These are phyloP conservation scores for Galerucella pusilla DNA, from an alignment of 2,888 invertebrate genomes.

Conservation along the genomic window DNA sequence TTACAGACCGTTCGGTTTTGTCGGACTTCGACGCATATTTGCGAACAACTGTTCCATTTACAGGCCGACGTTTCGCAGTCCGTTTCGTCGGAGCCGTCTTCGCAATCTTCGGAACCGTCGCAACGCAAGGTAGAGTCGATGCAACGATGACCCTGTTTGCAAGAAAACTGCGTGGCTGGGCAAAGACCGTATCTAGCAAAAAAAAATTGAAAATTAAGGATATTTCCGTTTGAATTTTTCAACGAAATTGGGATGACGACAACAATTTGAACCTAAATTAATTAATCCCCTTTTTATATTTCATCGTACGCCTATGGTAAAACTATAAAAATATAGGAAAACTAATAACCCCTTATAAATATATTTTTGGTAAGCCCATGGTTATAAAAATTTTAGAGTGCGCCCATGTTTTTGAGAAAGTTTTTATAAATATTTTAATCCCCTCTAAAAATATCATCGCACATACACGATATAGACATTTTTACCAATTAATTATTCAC, in stretches of 20 bases:
- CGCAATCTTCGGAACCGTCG: conserved; percentile 70
- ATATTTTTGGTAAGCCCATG: too few species aligned
- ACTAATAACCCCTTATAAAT: too few species aligned
- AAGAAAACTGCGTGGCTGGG: conserved; percentile 62
- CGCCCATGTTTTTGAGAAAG: too few species aligned
- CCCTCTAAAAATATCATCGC: conserved; percentile 69
- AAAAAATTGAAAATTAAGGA: too few species aligned
- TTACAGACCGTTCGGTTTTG: conserved; percentile 69
- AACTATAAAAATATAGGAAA: too few species aligned
- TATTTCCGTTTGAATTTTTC: conserved; percentile 44
- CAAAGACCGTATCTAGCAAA: conserved; percentile 55
- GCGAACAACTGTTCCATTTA: conserved; percentile 81
- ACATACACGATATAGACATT: too few species aligned
- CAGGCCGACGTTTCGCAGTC: conserved; percentile 65
- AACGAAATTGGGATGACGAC: too few species aligned
- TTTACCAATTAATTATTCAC: too few species aligned
- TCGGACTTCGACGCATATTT: conserved; percentile 76
- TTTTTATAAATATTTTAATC: conserved; percentile 56
- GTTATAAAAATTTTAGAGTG: too few species aligned
- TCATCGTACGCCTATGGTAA: too few species aligned
- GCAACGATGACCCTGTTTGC: conserved; percentile 67
- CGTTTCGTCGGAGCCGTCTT: conserved; percentile 66
- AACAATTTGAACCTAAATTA: too few species aligned
- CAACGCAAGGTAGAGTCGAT: conserved; percentile 69
- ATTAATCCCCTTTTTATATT: too few species aligned